A percentile compares a stretch with the other conserved stretches of the same genome.
These are phyloP conservation scores for Bufo gargarizans DNA, from an alignment of 2,113 vertebrate species.

Conservation along the genomic window DNA sequence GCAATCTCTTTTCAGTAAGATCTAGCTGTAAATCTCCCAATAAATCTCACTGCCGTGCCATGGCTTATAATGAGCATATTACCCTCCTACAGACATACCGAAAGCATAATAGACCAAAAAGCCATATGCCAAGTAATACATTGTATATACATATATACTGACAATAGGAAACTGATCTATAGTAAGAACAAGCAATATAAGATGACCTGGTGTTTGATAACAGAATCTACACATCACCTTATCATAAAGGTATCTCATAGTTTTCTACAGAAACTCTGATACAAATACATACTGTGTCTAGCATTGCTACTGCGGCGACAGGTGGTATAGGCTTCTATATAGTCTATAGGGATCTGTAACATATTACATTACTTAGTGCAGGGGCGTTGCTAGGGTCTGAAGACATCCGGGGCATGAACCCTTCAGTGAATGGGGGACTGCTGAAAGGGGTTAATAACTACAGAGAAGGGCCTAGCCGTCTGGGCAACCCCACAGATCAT, in stretches of 20 bases:
- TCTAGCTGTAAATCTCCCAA: slow-evolving; percentile 7
- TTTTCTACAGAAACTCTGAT: neutral
- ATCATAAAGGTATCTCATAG: neutral
- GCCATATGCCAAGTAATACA: neutral
- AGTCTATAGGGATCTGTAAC: neutral
- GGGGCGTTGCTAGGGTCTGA: no score
- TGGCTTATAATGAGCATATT: neutral
- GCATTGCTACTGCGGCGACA: neutral
- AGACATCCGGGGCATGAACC: no score
- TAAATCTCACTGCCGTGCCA: slow-evolving; percentile 9
- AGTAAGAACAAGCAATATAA: neutral
- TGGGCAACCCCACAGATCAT: no score
- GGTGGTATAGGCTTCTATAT: neutral
- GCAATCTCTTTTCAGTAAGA: neutral
- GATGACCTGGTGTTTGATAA: neutral
- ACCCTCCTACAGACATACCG: neutral
- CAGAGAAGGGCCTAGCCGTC: no score
- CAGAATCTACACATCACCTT: neutral
- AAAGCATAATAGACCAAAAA: neutral
- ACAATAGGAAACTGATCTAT: neutral
- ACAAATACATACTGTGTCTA: neutral
- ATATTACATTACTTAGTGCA: neutral
- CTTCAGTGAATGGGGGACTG: no score
- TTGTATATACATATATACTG: neutral
- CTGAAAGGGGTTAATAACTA: no score